Conservation (phyloP, 1,140 invertebrate species). For the Pantala flavescens region DNA sequence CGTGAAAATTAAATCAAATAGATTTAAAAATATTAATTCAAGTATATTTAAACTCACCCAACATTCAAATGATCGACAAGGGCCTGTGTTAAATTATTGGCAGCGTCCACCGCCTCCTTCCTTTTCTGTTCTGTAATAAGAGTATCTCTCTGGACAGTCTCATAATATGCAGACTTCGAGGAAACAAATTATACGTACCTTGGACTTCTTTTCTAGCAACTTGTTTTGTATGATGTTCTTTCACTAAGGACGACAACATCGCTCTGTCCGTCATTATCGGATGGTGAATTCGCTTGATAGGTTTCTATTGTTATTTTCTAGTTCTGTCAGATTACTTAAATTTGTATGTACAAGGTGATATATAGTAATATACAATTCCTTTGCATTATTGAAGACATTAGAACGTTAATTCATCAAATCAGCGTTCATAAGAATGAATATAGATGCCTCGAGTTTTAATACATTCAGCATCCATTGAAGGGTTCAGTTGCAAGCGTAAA, state of each 20-base stretch:
- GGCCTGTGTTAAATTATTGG: constrained; percentile 84
- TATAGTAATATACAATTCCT: too few relatives aligned
- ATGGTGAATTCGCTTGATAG: background rate
- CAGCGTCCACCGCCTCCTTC: constrained; percentile 85
- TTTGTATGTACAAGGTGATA: too few relatives aligned
- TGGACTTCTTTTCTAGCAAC: constrained; percentile 65
- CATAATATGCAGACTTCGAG: background rate
- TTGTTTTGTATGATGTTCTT: constrained; percentile 76
- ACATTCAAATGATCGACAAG: constrained; percentile 95
- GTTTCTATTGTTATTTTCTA: too few relatives aligned
- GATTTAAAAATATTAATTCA: background rate
- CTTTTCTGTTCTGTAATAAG: constrained; percentile 69
- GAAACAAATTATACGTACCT: constrained; percentile 42
- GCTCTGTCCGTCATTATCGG: background rate
- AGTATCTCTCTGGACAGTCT: constrained; percentile 18
- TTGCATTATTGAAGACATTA: too few relatives aligned
- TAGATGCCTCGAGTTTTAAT: too few relatives aligned
- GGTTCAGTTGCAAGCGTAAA: too few relatives aligned
- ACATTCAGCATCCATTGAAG: background rate
- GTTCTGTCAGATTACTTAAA: too few relatives aligned
- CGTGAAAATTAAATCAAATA: background rate
- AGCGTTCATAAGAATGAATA: too few relatives aligned
- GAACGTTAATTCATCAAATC: too few relatives aligned
- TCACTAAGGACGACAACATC: constrained; percentile 78
- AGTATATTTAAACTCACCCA: constrained; percentile 52